phyloP scores from a whole-genome alignment of 2,888 invertebrate species.

The Arrhopalites spinosus region DNA sequence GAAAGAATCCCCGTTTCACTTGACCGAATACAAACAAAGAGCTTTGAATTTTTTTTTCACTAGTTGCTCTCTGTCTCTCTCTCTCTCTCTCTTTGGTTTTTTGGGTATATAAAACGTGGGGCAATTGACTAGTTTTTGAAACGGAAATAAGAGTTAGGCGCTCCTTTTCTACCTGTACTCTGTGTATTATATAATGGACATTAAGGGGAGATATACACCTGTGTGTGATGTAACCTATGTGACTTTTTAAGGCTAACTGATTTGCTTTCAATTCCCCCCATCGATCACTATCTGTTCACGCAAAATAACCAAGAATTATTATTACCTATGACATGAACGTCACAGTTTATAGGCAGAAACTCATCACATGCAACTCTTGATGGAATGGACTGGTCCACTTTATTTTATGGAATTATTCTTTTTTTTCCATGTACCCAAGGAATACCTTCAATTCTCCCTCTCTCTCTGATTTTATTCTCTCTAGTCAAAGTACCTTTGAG shows the following conservation, averaged over 20 bases:
- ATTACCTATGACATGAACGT: slow-evolving; percentile 11
- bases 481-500: background rate
- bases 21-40: slow-evolving; percentile 57
- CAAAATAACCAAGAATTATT: slow-evolving; percentile 33
- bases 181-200: background rate
- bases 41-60: slow-evolving; percentile 40
- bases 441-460: too few species aligned
- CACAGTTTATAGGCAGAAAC: background rate
- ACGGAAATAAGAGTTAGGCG: slow-evolving; percentile 40
- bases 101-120: slow-evolving; percentile 29
- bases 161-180: slow-evolving; percentile 2
- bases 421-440: too few species aligned
- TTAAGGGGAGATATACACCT: too few species aligned
- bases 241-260: slow-evolving; percentile 43
- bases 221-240: background rate
- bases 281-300: slow-evolving; percentile 50
- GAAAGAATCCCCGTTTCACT: slow-evolving; percentile 57
- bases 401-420: too few species aligned
- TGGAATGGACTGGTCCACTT: too few species aligned
- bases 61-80: slow-evolving; percentile 18
- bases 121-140: slow-evolving; percentile 43
- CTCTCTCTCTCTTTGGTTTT: slow-evolving; percentile 8
- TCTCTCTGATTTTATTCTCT: too few species aligned
- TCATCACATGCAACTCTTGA: too few species aligned
- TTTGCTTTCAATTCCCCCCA: slow-evolving; percentile 50